Evolutionary conservation across 2,113 vertebrate genomes (phyloP).

Genomic region (Pleuronectes platessa): DNA sequence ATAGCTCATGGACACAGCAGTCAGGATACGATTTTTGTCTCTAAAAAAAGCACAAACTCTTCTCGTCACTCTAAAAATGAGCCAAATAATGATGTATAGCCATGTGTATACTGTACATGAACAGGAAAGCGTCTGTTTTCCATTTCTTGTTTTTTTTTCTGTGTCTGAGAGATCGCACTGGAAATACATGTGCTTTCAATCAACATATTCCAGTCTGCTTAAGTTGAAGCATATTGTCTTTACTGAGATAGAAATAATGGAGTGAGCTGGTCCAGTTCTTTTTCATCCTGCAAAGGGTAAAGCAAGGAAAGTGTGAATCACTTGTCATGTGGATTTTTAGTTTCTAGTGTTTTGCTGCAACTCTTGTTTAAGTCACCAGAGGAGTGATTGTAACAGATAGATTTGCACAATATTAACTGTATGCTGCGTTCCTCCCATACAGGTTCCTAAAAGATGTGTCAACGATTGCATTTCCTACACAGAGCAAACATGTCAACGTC

Average conservation of each 20-base stretch:
- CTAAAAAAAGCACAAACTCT: neutral
- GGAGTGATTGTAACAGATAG: neutral
- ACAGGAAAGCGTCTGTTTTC: constrained; percentile 15
- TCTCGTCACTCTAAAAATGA: too few species aligned
- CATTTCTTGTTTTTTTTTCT: constrained; percentile 5
- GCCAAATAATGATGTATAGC: neutral
- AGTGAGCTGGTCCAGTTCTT: neutral
- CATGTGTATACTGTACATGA: neutral
- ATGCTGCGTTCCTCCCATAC: neutral
- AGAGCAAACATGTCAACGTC: constrained; percentile 3
- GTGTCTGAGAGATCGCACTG: constrained; percentile 9
- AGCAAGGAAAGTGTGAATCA: constrained; percentile 26
- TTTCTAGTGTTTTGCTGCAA: neutral
- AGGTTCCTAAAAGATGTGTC: neutral
- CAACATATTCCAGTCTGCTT: constrained; percentile 11
- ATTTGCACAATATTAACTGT: neutral
- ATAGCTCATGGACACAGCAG: neutral
- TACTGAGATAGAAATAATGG: neutral
- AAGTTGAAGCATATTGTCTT: constrained; percentile 29
- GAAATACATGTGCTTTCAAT: constrained; percentile 44
- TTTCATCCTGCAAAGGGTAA: constrained; percentile 9
- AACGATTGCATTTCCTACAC: neutral
- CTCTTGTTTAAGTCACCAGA: neutral
- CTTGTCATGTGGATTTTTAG: neutral
- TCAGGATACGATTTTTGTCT: neutral